A percentile compares a stretch with the other conserved stretches of the same genome.
Evolutionary conservation across 2,113 vertebrate species (phyloP).

Genomic region (Heterochromis multidens): DNA sequence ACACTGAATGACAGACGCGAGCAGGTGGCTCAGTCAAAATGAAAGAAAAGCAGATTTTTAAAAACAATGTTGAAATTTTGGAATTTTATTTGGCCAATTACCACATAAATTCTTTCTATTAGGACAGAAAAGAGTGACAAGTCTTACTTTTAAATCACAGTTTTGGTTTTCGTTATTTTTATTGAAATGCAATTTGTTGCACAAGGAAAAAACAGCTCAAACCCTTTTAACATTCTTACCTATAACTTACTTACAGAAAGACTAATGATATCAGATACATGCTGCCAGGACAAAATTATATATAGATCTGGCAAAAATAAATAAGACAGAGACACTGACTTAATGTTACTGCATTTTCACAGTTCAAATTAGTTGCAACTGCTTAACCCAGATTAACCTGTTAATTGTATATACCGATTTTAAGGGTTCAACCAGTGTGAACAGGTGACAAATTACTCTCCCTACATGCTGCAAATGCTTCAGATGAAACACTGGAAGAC

Average conservation of each 20-base stretch:
- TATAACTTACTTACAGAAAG: neutral
- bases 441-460: conserved; percentile 28
- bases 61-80: neutral
- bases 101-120: neutral
- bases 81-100: neutral
- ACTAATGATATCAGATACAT: conserved; percentile 27
- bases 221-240: neutral
- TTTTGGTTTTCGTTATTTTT: neutral
- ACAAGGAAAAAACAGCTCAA: neutral
- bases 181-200: neutral
- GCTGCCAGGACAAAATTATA: conserved; percentile 23
- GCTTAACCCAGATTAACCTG: neutral
- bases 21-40: conserved; percentile 56
- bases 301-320: conserved; percentile 47
- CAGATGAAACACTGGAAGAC: conserved; percentile 63
- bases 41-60: neutral
- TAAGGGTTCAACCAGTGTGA: conserved; percentile 33
- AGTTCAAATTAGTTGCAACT: neutral
- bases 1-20: conserved; percentile 63
- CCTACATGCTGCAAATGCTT: conserved; percentile 44
- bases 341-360: neutral
- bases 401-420: neutral
- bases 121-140: neutral
- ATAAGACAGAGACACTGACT: neutral
- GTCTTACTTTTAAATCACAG: neutral